Evolutionary conservation across 2,888 invertebrate genomes (phyloP).

Genomic region (Drosophila meridionalis): DNA sequence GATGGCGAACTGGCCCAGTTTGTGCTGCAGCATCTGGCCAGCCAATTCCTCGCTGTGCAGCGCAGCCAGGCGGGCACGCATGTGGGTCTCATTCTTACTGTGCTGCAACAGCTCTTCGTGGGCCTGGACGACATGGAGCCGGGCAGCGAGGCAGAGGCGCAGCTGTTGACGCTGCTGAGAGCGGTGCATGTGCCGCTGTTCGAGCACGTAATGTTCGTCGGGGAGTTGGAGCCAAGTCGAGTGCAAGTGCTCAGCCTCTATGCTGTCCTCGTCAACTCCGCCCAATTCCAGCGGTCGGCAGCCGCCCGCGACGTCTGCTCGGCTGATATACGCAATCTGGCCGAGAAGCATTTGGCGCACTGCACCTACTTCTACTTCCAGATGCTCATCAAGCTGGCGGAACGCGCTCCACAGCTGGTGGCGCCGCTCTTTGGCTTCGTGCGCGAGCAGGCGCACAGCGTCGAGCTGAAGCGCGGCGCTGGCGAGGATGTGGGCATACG

Average conservation of each 20-base stretch:
- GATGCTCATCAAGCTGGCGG: constrained; percentile 80
- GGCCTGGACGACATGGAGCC: constrained; percentile 19
- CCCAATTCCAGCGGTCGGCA: constrained; percentile 61
- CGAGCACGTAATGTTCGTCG: constrained; percentile 85
- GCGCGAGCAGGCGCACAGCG: constrained; percentile 74
- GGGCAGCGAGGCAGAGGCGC: constrained; percentile 19
- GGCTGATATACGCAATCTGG: constrained; percentile 75
- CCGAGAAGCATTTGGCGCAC: constrained; percentile 84
- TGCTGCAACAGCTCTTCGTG: constrained; percentile 79
- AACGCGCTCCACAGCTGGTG: constrained; percentile 73
- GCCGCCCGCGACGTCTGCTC: constrained; percentile 64
- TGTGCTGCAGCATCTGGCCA: constrained; percentile 81
- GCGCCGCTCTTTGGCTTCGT: constrained; percentile 75
- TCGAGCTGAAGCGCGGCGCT: constrained; percentile 83
- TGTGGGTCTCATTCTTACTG: constrained; percentile 80
- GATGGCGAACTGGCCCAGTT: constrained; percentile 70
- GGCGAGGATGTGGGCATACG: constrained; percentile 84
- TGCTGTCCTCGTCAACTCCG: constrained; percentile 61
- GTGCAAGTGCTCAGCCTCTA: constrained; percentile 76
- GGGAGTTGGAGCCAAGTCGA: constrained; percentile 83
- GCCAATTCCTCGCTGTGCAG: constrained; percentile 81
- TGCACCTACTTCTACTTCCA: constrained; percentile 84
- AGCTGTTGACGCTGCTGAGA: constrained; percentile 76
- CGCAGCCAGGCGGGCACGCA: constrained; percentile 81
- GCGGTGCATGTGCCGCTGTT: constrained; percentile 75